These are phyloP conservation scores for Aporophyla lueneburgensis DNA, from an alignment of 2,888 invertebrate species.

Conservation along the genomic window DNA sequence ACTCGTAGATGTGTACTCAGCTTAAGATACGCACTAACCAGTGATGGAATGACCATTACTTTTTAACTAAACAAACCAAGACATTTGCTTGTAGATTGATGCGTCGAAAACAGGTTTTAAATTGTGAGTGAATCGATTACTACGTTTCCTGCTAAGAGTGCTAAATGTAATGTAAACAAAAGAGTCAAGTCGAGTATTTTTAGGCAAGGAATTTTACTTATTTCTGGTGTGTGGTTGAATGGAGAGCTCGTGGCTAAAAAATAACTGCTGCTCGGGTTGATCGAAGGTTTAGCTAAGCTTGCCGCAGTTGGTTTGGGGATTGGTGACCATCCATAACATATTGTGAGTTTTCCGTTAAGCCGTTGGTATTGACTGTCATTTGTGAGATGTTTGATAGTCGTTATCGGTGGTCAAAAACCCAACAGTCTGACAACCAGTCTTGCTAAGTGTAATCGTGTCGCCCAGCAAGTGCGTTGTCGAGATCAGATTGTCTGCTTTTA, in stretches of 20 bases:
- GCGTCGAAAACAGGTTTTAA: slow-evolving; percentile 52
- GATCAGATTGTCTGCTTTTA: not conserved
- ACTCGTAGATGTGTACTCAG: slow-evolving; percentile 8
- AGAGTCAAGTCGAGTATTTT: slow-evolving; percentile 19
- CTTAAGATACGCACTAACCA: slow-evolving; percentile 13
- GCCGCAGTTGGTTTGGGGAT: too few relatives aligned
- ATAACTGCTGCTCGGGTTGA: not conserved
- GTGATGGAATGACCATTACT: slow-evolving; percentile 46
- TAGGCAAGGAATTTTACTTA: slow-evolving; percentile 35
- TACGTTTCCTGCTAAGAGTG: slow-evolving; percentile 40
- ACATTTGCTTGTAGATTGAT: slow-evolving; percentile 50
- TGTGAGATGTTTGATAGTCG: not conserved
- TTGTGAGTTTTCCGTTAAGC: not conserved
- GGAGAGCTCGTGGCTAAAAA: not conserved
- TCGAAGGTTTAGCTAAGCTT: not conserved
- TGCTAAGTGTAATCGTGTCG: not conserved
- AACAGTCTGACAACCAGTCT: not conserved
- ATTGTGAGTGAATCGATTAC: slow-evolving; percentile 46
- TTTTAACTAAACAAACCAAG: slow-evolving; percentile 51
- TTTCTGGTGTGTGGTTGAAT: slow-evolving; percentile 10
- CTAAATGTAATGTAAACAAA: slow-evolving; percentile 51
- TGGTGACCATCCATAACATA: too few relatives aligned
- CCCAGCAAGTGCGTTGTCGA: not conserved
- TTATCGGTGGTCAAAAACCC: not conserved
- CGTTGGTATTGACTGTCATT: not conserved